Base-by-base conservation (phyloP, 2,888 invertebrate species). In the Germaria angustata region DNA sequence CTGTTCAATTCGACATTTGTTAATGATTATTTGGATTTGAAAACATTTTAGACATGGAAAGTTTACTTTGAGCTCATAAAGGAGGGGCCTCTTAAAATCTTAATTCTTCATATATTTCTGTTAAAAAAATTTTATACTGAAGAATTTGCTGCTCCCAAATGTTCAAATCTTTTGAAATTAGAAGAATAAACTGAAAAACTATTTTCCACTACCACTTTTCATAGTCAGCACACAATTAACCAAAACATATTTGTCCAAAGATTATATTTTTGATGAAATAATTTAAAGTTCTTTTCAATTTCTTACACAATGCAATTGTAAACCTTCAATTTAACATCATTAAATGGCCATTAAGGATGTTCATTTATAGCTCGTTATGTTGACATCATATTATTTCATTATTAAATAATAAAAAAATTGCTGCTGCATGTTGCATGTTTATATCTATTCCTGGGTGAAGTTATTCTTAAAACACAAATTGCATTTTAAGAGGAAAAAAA, bases 261-360 rank as follows among this genome's bases (percentile, higher is more conserved):
- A n/a, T n/a, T n/a, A n/a, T n/a, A n/a, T n/a, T n/a, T n/a, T n/a
- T n/a, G n/a, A 5, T 22, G 44, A 44, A 34, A 17, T 20, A 68
- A 76, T 22, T 17, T 39, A 5, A 57, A 36, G 4, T 69, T 57
- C 1, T 59, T 4, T 75, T 61, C 34, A 61, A 41, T 49, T 69
- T 69, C 34, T 75, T 76, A 71, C 63, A 59, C 59, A 81, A 77
- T 55, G 24, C 71, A 59, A 41, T 66, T 71, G 69, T 76, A 82
- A 82, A 66, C 59, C 79, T 76, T 66, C 71, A 71, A 79, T 82
- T 82, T 66, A 71, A 76, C 82, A 69, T 79, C 75, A 82, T 82
- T 82, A 79, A 82, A 82, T 82, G 82, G 71, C 71, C 76, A 82
- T 82, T 82, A 79, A 72, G 79, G 65, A 71, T 61, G 69, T 76